These are phyloP conservation scores for Amblyopsis hoosieri DNA, from an alignment of 2,797 vertebrate genomes.

Conservation along the genomic window DNA sequence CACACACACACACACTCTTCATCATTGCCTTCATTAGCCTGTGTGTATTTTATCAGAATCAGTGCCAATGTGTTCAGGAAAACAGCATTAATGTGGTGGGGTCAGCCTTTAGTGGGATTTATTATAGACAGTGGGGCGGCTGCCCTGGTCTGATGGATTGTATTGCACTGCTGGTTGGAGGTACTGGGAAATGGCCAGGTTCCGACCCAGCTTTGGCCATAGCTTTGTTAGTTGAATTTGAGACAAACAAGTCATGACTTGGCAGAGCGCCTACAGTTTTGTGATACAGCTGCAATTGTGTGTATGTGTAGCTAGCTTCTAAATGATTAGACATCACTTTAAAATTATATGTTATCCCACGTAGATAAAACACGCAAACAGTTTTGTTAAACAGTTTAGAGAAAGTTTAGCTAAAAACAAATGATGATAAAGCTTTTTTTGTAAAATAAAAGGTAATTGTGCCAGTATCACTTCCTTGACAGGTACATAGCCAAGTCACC, in stretches of 20 bases:
- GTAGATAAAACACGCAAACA: too few species aligned
- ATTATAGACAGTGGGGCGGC: conserved; percentile 64
- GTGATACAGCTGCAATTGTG: conserved; percentile 1
- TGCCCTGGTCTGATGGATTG: conserved; percentile 51
- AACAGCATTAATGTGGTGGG: conserved; percentile 55
- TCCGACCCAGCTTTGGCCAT: conserved; percentile 23
- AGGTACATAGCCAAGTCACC: too few species aligned
- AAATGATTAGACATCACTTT: too few species aligned
- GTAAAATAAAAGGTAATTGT: too few species aligned
- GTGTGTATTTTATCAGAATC: conserved; percentile 67
- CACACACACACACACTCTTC: conserved; percentile 32
- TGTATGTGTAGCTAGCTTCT: too few species aligned
- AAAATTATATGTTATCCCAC: too few species aligned
- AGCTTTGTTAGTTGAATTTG: conserved; percentile 41
- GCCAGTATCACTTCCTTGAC: too few species aligned
- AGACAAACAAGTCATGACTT: conserved; percentile 39
- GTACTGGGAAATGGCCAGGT: conserved; percentile 33
- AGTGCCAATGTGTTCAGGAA: conserved; percentile 64
- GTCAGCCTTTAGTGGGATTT: conserved; percentile 59
- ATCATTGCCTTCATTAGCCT: conserved; percentile 64
- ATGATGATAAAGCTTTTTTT: not conserved
- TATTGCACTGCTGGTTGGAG: conserved; percentile 32
- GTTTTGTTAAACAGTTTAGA: too few species aligned
- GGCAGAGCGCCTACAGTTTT: conserved; percentile 10
- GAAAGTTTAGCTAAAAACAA: not conserved